Evolutionary conservation across 2,797 vertebrate genomes (phyloP).

Genomic region (Momotus momota): DNA sequence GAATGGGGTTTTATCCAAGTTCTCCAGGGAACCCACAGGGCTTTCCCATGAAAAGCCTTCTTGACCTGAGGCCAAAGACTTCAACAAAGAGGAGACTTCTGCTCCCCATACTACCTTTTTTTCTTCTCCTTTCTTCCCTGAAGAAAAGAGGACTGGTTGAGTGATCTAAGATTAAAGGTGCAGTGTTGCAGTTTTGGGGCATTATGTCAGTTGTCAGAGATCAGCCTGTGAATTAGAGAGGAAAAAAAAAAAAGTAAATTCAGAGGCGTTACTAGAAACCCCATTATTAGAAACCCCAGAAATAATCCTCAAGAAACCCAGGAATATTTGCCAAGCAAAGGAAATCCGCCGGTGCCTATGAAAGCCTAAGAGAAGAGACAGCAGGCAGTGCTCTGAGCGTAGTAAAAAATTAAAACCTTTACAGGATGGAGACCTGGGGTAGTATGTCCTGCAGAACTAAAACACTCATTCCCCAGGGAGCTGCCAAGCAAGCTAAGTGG

Average conservation of each 20-base stretch:
- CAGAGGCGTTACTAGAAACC: conserved; percentile 11
- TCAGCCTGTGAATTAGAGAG: not conserved
- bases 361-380: conserved; percentile 8
- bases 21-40: not conserved
- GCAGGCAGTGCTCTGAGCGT: conserved; percentile 7
- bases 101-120: not conserved
- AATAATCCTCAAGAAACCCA: conserved; percentile 15
- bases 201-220: conserved; percentile 23
- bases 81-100: conserved; percentile 47
- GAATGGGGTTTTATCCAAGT: conserved; percentile 12
- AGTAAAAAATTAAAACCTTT: conserved; percentile 6
- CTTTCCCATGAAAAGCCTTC: conserved; percentile 36
- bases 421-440: not conserved
- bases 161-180: conserved; percentile 47
- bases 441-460: conserved; percentile 7
- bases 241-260: not conserved
- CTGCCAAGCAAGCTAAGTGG: not conserved
- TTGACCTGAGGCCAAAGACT: conserved; percentile 49
- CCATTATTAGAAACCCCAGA: not conserved
- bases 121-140: not conserved
- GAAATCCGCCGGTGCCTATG: not conserved
- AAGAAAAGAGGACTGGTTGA: conserved; percentile 10
- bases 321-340: not conserved
- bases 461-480: not conserved
- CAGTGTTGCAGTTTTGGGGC: not conserved